Evolutionary conservation across 2,797 vertebrate species (phyloP), one percentile per base, ranked within the genome.

Genomic region (Labroides dimidiatus): DNA sequence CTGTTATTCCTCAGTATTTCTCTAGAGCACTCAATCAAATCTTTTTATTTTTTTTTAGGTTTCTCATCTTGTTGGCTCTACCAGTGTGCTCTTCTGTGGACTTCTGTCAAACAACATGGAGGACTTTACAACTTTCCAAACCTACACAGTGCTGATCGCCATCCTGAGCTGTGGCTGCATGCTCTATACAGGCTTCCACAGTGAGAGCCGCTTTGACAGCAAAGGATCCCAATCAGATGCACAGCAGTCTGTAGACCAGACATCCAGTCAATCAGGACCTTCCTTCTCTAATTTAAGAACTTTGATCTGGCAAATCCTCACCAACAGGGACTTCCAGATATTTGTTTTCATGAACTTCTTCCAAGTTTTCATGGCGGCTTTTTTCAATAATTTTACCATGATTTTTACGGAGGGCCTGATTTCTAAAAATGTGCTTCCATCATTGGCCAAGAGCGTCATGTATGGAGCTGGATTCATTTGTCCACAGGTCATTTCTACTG

Each of bases 321-420:
- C 85, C 27, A 94, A 97, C 79, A 94, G 88, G 52, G 95, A 98
- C 82, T 96, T 98, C 7, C 55, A 93, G 6, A 41, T 94, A 60
- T 98, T 99, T 72, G 95, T 98, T 30, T 37, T 91, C 0, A 96
- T 96, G 95, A 98, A 96, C 93, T 98, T 97, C 86, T 96, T 95
- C 79, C 96, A 97, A 90, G 95, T 96, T 72, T 97, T 98, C 84
- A 93, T 95, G 73, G 69, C 95, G 53, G 92, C 95, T 17, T 96
- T 97, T 87, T 95, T 95, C 72, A 96, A 79, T 87, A 98, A 97
- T 89, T 98, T 99, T 72, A 95, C 96, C 84, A 94, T 98, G 85
- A 98, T 98, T 75, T 97, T 97, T 72, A 83, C 88, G 0, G 96
- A 98, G 72, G 94, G 94, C 72, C 95, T 99, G 64, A 96, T 98